Evolutionary conservation across 2,113 vertebrate genomes (phyloP), one percentile per base, ranked within the genome.

Genomic region (Tychaedon coryphoeus): DNA sequence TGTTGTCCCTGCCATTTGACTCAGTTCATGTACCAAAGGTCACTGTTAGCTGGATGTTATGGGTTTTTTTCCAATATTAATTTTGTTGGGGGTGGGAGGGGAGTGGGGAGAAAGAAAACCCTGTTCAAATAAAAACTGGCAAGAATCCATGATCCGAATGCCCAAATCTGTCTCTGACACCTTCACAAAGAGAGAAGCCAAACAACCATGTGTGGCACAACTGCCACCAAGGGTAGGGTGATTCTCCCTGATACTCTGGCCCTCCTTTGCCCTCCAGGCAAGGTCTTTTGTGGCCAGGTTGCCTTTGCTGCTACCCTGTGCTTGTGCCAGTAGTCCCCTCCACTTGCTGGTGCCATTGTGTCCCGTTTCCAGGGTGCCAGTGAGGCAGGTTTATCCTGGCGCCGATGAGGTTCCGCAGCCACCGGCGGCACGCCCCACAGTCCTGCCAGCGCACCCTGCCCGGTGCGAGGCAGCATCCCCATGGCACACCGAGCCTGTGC

Each of bases 391-490:
- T 62, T 72, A 8, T 8, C 11, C 5, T 19, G 15, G 51, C 36
- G 56, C 58, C 42, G 45, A 24, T 0, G 42, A 23, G 42, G 64
- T 1, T 0, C 7, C 1, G 4, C 42, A 54, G 42, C 8, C 8
- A 1, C 5, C 6, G 9, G 3, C 18, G 3, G 20, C 3, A 2
- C 1, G 0, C 9, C 9, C 14, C 5, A 1, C 14, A 53, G 7
- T 6, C 16, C 34, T 28, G 28, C 14, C 2, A 4, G 58, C 31
- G 71, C 36, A 2, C 20, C 23, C 40, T 0, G 33, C 13, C 34
- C 36, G 0, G 4, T 2, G 45, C 5, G 15, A 29, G 66, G 56
- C 38, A 42, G 34, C 57, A 8, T 43, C 47, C 19, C 34, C 3
- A 5, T 7, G 2, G 2, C 53, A 17, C 9, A 1, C 43, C 0